These are phyloP conservation scores for Cosmopolites sordidus DNA, from an alignment of 2,888 invertebrate species.

Conservation along the genomic window DNA sequence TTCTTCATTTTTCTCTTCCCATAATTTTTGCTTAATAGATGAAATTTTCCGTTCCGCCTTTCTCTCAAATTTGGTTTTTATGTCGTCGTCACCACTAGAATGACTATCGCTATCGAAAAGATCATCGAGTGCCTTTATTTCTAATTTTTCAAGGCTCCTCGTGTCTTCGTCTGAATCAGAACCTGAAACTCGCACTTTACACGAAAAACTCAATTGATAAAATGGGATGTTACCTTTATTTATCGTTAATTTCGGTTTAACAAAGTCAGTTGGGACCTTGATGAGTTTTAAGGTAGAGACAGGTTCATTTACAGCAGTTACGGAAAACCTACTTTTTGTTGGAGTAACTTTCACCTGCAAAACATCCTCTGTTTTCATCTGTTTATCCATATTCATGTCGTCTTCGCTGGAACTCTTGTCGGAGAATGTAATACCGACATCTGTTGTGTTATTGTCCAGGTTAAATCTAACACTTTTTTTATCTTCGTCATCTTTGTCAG, in stretches of 20 bases:
- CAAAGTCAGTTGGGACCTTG: slow-evolving; percentile 56
- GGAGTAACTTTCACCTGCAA: slow-evolving; percentile 38
- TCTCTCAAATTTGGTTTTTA: slow-evolving; percentile 33
- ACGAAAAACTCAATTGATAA: no score
- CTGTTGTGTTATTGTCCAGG: slow-evolving; percentile 48
- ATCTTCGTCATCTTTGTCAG: slow-evolving; percentile 62
- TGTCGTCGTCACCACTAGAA: slow-evolving; percentile 32
- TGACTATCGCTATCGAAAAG: slow-evolving; percentile 32
- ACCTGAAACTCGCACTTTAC: slow-evolving; percentile 24
- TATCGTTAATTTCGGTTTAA: slow-evolving; percentile 56
- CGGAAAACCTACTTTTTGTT: slow-evolving; percentile 38
- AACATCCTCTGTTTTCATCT: slow-evolving; percentile 33
- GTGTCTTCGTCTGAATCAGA: slow-evolving; percentile 53
- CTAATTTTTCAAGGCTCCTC: slow-evolving; percentile 40
- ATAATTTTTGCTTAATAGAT: slow-evolving; percentile 55
- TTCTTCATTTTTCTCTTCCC: slow-evolving; percentile 48
- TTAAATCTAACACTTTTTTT: slow-evolving; percentile 71
- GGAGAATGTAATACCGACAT: slow-evolving; percentile 47
- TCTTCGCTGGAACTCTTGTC: slow-evolving; percentile 43
- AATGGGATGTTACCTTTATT: slow-evolving; percentile 38
- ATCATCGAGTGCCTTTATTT: slow-evolving; percentile 29
- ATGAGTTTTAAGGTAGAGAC: slow-evolving; percentile 47
- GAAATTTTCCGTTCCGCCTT: slow-evolving; percentile 53
- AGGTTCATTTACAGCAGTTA: slow-evolving; percentile 38
- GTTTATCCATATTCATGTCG: slow-evolving; percentile 33